Conservation (phyloP, 1,140 invertebrate species). For the Medauroidea extradentata region DNA sequence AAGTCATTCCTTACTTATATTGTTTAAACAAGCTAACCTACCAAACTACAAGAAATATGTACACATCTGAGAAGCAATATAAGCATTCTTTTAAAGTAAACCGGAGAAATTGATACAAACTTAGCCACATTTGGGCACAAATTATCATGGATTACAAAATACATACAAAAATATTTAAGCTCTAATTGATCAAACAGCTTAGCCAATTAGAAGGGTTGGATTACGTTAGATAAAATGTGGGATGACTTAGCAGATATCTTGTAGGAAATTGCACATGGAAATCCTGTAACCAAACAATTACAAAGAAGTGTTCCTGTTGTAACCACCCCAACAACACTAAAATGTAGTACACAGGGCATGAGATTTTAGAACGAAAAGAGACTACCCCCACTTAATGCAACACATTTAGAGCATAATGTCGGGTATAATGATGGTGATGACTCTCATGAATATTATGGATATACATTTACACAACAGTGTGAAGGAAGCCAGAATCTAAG, state of each 20-base stretch:
- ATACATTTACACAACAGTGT: constrained; percentile 17
- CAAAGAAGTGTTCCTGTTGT: neutral
- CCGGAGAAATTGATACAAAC: too few relatives aligned
- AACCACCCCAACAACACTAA: constrained; percentile 6
- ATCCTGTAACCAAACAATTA: neutral
- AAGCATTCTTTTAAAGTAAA: too few relatives aligned
- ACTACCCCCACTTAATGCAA: constrained; percentile 12
- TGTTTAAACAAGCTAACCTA: too few relatives aligned
- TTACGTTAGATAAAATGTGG: neutral
- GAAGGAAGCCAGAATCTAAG: neutral
- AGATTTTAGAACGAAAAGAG: neutral
- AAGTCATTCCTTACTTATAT: too few relatives aligned
- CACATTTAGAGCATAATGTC: neutral
- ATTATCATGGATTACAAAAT: too few relatives aligned
- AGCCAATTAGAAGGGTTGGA: neutral
- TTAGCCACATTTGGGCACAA: too few relatives aligned
- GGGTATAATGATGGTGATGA: neutral
- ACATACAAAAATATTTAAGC: too few relatives aligned
- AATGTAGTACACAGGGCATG: neutral
- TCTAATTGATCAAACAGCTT: too few relatives aligned
- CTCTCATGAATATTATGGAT: neutral
- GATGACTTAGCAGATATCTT: neutral
- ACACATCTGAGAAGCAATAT: too few relatives aligned
- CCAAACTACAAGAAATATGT: too few relatives aligned
- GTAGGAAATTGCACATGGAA: neutral